Base-by-base conservation (phyloP, 2,113 vertebrate species). In the Hippoglossus stenolepis region DNA sequence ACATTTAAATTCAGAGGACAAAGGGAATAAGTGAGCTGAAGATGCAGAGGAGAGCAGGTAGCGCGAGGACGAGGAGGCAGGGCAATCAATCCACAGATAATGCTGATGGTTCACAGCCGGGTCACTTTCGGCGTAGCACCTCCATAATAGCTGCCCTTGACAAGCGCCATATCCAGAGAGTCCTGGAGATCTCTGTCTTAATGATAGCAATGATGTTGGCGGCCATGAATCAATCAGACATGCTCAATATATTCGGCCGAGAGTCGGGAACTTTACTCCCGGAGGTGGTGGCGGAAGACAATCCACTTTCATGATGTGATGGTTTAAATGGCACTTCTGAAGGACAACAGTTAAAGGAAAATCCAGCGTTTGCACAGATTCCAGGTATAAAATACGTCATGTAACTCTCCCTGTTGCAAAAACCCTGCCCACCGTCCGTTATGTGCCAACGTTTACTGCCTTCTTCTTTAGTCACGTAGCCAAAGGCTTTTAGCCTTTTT, bases 81-180 rank as follows among this genome's bases (percentile, higher is more conserved):
- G 47, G 66, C 88, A 79, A 90, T 89, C 82, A 79, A 89, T 88
- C 87, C 64, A 84, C 63, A 65, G 81, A 90, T 82, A 80, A 89
- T 12, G 71, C 74, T 80, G 87, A 85, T 40, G 26, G 88, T 90
- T 88, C 87, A 84, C 68, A 65, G 65, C 21, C 51, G 65, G 90
- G 84, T 91, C 88, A 86, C 77, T 83, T 74, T 76, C 74, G 61
- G 7, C 66, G 51, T 68, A 69, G 80, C 75, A 51, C 58, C 75
- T 15, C 70, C 63, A 28, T 88, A 71, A 88, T 77, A 72, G 85
- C 67, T 57, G 90, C 72, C 85, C 84, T 82, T 88, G 87, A 83
- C 86, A 84, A 82, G 79, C 45, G 62, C 80, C 71, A 85, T 63
- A 80, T 75, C 80, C 71, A 76, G 38, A 26, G 62, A 61, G 67